Evolutionary conservation across 2,888 invertebrate species (phyloP), one percentile per base, ranked within the genome.

Genomic region (Stenodema calcarata): DNA sequence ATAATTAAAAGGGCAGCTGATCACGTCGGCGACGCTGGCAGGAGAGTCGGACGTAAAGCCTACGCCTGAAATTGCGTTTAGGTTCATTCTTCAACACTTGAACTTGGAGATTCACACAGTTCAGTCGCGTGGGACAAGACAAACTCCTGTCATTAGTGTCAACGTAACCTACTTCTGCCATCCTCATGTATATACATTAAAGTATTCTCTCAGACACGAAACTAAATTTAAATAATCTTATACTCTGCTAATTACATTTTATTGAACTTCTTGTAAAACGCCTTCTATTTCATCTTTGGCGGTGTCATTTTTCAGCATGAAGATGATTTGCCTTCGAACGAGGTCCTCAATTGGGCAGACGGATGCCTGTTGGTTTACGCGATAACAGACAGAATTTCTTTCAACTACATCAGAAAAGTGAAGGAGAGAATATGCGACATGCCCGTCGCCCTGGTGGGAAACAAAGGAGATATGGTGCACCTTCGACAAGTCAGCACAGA

Each of bases 391-490:
- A 92, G 96, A 79, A 93, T 93, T 88, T 96, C 97, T 35, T 97
- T 97, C 91, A 95, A 95, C 91, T 96, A 95, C 90, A 94, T 97
- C 86, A 94, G 95, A 85, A 93, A 94, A 85, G 94, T 95, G 50
- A 95, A 95, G 90, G 94, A 92, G 89, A 91, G 91, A 69, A 90
- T 93, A 92, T 91, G 92, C 83, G 95, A 96, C 88, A 94, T 95
- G 88, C 96, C 97, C 0, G 93, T 96, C 47, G 94, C 95, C n/a
- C 92, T 97, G n/a, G 95, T 97, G 42, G 97, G 95, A 62, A 97
- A 97, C 90, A 97, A 97, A 92, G 95, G 95, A 28, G 97, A 97
- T 90, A 96, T 97, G 96, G 95, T 97, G 88, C 97, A 97, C 91
- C 92, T 97, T 89, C 93, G 97, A 89, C 96, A 97, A 93, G 96